These are phyloP conservation scores for Agrotis exclamationis DNA, from an alignment of 2,888 invertebrate genomes.

Conservation along the genomic window DNA sequence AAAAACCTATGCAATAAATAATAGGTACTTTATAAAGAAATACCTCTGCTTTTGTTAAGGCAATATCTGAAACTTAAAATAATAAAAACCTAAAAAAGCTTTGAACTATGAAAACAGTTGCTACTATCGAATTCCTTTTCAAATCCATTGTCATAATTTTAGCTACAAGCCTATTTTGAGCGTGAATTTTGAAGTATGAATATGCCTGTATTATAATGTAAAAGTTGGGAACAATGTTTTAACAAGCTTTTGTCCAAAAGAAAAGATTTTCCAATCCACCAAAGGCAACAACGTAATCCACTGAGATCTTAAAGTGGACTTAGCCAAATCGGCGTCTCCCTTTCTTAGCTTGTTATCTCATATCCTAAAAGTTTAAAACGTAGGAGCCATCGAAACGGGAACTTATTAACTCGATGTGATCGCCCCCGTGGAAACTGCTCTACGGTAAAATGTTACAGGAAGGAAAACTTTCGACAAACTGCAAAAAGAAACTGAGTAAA, in stretches of 20 bases:
- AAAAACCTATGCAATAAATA: background rate
- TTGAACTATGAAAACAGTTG: background rate
- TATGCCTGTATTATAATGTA: conserved; percentile 40
- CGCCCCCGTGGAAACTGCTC: conserved; percentile 87
- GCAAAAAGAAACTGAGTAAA: conserved; percentile 87
- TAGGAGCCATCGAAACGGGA: conserved; percentile 89
- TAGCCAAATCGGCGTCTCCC: conserved; percentile 88
- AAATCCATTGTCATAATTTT: background rate
- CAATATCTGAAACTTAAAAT: too few relatives aligned
- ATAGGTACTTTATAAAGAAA: background rate
- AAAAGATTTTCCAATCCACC: conserved; percentile 73
- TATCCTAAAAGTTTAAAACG: conserved; percentile 91
- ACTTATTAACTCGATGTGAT: conserved; percentile 91
- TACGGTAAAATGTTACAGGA: conserved; percentile 90
- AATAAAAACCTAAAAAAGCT: too few relatives aligned
- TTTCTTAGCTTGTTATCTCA: conserved; percentile 90
- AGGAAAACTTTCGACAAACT: conserved; percentile 87
- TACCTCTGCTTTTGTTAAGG: background rate
- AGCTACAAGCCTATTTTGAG: background rate
- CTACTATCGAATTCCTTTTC: background rate
- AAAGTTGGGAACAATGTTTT: conserved; percentile 60
- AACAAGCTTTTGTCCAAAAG: conserved; percentile 66
- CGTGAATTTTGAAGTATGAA: conserved; percentile 31
- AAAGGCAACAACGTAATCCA: conserved; percentile 76
- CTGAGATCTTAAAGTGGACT: conserved; percentile 84